A percentile compares a stretch with the other conserved stretches of the same genome.
These are phyloP conservation scores for Rafetus swinhoei DNA, from an alignment of 2,113 vertebrate genomes.

Conservation along the genomic window DNA sequence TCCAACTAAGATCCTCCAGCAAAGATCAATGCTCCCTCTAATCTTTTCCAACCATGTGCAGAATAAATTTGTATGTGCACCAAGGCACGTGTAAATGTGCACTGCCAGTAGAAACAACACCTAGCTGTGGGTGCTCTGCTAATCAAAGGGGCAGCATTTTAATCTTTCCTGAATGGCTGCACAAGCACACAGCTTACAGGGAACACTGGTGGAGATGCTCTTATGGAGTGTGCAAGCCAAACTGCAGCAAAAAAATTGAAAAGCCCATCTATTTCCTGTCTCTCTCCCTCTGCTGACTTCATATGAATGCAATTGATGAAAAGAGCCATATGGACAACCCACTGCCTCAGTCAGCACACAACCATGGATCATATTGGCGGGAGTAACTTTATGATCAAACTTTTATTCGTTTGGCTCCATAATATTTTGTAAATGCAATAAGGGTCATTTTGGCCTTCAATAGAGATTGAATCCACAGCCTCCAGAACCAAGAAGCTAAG, in stretches of 20 bases:
- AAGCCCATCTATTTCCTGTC: neutral
- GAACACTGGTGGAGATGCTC: neutral
- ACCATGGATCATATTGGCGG: neutral
- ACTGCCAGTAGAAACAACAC: no score
- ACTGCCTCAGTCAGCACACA: neutral
- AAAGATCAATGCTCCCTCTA: no score
- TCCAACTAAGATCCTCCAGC: neutral
- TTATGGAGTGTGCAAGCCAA: conserved; percentile 12
- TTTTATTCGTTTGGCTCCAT: neutral
- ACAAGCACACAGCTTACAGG: no score
- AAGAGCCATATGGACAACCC: neutral
- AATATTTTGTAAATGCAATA: neutral
- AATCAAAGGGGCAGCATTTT: no score
- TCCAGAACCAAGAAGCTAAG: neutral
- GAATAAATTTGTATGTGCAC: no score
- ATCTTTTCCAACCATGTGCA: no score
- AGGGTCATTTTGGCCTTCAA: neutral
- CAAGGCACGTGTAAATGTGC: no score
- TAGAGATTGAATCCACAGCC: neutral
- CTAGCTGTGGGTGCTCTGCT: no score
- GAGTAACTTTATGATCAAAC: neutral
- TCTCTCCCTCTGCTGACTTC: neutral
- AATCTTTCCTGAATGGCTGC: no score
- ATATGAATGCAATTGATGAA: neutral
- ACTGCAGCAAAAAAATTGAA: neutral